Conservation (phyloP, 2,888 invertebrate species). For the Eledona agricola region DNA sequence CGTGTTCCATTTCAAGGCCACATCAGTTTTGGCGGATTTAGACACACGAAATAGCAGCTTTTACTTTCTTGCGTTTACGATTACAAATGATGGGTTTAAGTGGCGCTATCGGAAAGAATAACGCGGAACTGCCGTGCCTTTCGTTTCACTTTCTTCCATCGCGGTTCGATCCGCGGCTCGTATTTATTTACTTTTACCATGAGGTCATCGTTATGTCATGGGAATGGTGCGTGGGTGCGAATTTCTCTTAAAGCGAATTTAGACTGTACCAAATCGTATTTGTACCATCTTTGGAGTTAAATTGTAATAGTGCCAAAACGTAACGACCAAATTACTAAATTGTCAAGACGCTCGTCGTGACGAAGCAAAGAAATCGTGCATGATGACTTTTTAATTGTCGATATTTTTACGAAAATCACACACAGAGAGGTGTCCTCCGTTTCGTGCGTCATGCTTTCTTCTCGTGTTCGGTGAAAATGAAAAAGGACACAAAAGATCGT, state of each 20-base stretch:
- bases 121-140: constrained; percentile 12
- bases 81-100: constrained; percentile 1
- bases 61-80: background rate
- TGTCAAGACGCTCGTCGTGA: too few species aligned
- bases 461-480: background rate
- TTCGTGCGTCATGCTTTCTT: constrained; percentile 13
- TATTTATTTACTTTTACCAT: constrained; percentile 3
- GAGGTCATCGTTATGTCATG: constrained; percentile 1
- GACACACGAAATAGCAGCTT: too few species aligned
- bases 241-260: background rate
- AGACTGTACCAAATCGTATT: too few species aligned
- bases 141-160: constrained; percentile 19
- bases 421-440: constrained; percentile 1
- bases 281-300: too few species aligned
- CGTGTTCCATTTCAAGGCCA: too few species aligned
- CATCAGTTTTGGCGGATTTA: too few species aligned
- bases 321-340: constrained; percentile 3
- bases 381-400: too few species aligned
- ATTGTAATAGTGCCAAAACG: too few species aligned
- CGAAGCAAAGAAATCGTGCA: too few species aligned
- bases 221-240: background rate
- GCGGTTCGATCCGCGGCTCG: background rate
- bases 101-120: background rate
- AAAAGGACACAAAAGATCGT: background rate
- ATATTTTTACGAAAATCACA: too few species aligned